Percentiles rank a stretch among this genome's conserved stretches.
These are phyloP conservation scores for Phodopus roborovskii DNA, from an alignment of 2,113 vertebrate genomes.

Conservation along the genomic window DNA sequence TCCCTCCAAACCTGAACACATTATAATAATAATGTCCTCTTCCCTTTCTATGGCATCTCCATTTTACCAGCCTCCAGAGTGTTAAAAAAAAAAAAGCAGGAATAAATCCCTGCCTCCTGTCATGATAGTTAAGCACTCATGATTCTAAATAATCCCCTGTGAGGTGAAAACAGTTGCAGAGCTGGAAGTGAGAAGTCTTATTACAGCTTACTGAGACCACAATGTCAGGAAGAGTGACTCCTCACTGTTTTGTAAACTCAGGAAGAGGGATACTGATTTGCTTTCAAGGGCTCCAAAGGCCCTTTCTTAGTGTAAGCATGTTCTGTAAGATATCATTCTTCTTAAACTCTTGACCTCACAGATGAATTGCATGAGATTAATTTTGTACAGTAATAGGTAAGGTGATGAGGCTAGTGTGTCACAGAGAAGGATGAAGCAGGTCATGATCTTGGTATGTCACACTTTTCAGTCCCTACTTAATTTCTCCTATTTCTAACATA, in stretches of 20 bases:
- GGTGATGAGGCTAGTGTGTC: neutral
- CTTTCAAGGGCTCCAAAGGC: neutral
- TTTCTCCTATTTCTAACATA: neutral
- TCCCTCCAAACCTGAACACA: slow-evolving; percentile 51
- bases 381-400: neutral
- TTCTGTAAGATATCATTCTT: neutral
- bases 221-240: neutral
- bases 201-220: neutral
- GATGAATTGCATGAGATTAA: neutral
- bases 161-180: slow-evolving; percentile 27
- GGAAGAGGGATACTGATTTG: neutral
- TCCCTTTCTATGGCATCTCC: slow-evolving; percentile 48
- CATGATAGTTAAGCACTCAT: slow-evolving; percentile 37
- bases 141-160: slow-evolving; percentile 13
- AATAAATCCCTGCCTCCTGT: slow-evolving; percentile 4
- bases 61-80: slow-evolving; percentile 3
- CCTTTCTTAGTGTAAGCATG: neutral
- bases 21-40: slow-evolving; percentile 67
- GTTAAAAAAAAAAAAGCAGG: neutral
- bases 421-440: neutral
- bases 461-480: slow-evolving; percentile 2
- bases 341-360: neutral
- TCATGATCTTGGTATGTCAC: neutral
- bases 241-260: neutral
- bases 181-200: neutral